Evolutionary conservation across 64 coral and sea anemone genomes (phyloP).

Genomic region (Astreopora myriophthalma): DNA sequence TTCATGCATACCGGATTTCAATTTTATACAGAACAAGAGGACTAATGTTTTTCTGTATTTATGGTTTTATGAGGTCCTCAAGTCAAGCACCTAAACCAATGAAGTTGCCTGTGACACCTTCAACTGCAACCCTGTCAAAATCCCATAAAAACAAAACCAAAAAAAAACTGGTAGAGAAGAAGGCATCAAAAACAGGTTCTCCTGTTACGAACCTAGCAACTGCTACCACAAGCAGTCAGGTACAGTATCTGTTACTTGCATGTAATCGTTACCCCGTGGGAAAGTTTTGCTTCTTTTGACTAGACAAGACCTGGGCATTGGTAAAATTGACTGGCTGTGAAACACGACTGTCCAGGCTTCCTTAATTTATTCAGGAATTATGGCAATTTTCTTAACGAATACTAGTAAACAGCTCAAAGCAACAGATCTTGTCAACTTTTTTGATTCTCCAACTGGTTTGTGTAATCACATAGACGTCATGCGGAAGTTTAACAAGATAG

Average conservation of each 20-base stretch:
- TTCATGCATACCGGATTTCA: no score
- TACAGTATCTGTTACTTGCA: not conserved
- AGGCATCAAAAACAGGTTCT: not conserved
- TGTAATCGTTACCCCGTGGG: not conserved
- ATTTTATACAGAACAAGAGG: no score
- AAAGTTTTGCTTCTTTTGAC: not conserved
- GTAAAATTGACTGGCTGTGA: no score
- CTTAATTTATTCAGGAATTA: no score
- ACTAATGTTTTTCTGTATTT: not conserved
- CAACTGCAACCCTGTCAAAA: conserved; percentile 17
- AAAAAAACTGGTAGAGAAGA: not conserved
- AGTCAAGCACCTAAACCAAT: not conserved
- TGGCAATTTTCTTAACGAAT: no score
- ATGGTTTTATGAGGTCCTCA: conserved; percentile 10
- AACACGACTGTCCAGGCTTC: no score
- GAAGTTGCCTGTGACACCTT: conserved; percentile 41
- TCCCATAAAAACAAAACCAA: conserved; percentile 32
- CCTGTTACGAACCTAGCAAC: not conserved
- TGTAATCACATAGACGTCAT: no score
- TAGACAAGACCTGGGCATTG: no score
- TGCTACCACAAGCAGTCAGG: not conserved
- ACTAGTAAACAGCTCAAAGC: no score
- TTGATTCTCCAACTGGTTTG: no score
- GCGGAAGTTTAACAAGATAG: no score
- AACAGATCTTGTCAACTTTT: no score